Evolutionary conservation across 2,888 invertebrate genomes (phyloP), one percentile per base, ranked within the genome.

Genomic region (Rambutsinella grinnellia): DNA sequence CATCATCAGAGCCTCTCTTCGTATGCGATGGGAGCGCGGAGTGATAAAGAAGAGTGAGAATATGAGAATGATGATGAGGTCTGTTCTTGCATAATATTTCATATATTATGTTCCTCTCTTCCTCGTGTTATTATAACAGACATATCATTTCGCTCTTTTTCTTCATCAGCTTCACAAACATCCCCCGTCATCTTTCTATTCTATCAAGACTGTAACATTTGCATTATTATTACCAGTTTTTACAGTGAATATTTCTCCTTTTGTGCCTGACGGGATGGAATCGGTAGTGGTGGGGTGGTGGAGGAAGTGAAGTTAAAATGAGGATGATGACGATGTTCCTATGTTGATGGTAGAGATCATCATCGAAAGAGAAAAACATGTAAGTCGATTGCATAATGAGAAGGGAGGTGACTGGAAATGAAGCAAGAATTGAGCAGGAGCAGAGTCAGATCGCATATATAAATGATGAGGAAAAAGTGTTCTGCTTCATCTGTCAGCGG

Each of bases 211-310:
- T 71, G 71, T 58, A 58, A 58, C 71, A 71, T 71, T 71, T 71
- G 71, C 71, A 71, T 71, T 57, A 71, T 71, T 65, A 71, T 71
- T 65, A 71, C 71, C n/a, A n/a, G n/a, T n/a, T n/a, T 65, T 71
- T 58, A 58, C 36, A 36, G 63, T 51, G 71, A 71, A 71, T 56
- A 71, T 67, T 56, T n/a, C 58, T 13, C 24, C 26, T 54, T 8
- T 8, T 57, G 24, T 19, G 65, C 47, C 28, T 71, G 63, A 71
- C 58, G 71, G 65, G 57, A 65, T 65, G 58, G 51, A 57, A 67
- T 24, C 56, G 46, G 36, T 28, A 17, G 53, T 44, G 21, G 53
- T 15, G 66, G 57, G 46, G 27, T 23, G 53, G 15, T 15, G 70
- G 6, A 63, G 70, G 70, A 62, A 56, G 49, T 26, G 56, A 26